Base-by-base conservation (phyloP, 2,113 vertebrate genomes). In the Engystomops pustulosus region DNA sequence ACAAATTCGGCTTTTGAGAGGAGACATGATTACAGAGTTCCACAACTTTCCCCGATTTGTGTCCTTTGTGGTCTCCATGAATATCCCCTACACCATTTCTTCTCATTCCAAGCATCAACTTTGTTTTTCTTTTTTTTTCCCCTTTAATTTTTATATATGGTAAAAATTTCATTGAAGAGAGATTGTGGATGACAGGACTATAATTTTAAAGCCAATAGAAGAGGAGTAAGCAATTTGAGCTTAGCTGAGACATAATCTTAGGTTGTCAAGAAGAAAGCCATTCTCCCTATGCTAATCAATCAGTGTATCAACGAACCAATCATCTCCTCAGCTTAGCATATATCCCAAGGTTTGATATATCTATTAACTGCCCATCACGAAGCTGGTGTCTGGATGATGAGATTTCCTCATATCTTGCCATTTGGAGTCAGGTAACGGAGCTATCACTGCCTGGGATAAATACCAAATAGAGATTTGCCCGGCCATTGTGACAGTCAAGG, bases 221-320 rank as follows among this genome's bases (percentile, higher is more conserved):
- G 95, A 94, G 95, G 92, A 94, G 94, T 95, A 96, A 96, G 96
- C 95, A 97, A 98, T 97, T 97, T 96, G 94, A 95, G 94, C 93
- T 94, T 93, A 94, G 94, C 93, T 94, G 91, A 92, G 91, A 91
- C 89, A 91, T 98, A 99, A 99, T 98, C 97, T 97, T 94, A 94
- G 96, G 96, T 97, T 98, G 96, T 99, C 97, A 98, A 94, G 93
- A 95, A 94, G 93, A 95, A 94, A 94, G 94, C 94, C 95, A 94
- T 96, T 97, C 95, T 97, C 94, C 91, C 93, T 96, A 97, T 97
- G 98, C 96, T 97, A 97, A 98, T 98, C 97, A 96, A 96, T 96
- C 96, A 97, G 94, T 92, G 93, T 93, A 95, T 95, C 94, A 94
- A 93, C 92, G 93, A 90, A 94, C 95, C 95, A 94, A 95, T 96